Conservation (phyloP, 2,113 vertebrate species). For the Cynopterus brachyotis region DNA sequence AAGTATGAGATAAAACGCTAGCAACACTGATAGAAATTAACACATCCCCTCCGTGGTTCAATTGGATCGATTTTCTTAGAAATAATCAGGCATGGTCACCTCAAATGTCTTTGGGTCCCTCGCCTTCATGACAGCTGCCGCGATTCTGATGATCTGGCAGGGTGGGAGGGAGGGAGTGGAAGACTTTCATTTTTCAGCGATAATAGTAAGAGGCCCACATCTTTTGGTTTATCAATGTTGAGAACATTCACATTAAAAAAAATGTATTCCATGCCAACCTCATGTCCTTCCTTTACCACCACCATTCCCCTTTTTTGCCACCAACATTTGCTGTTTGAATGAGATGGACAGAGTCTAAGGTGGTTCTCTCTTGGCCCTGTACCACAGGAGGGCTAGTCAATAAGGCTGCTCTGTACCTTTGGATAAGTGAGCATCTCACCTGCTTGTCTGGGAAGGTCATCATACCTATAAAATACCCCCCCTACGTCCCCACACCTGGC, state of each 20-base stretch:
- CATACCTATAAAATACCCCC: background rate
- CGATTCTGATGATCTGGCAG: background rate
- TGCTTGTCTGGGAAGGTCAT: background rate
- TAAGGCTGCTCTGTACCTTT: background rate
- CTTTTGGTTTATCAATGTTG: slow-evolving; percentile 34
- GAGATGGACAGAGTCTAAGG: background rate
- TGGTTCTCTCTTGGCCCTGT: fast-evolving
- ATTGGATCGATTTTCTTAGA: background rate
- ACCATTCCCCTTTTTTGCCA: fast-evolving
- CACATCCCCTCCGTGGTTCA: background rate
- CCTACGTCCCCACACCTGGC: background rate
- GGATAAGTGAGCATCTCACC: background rate
- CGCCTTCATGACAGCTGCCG: background rate
- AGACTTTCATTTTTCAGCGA: background rate
- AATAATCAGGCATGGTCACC: background rate
- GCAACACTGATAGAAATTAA: background rate
- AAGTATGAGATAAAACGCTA: background rate
- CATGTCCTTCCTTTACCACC: background rate
- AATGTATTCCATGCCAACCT: background rate
- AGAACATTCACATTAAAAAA: slow-evolving; percentile 16
- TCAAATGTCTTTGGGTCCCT: background rate
- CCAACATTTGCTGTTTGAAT: background rate
- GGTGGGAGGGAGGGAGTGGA: background rate
- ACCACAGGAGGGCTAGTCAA: background rate
- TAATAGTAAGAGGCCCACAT: slow-evolving; percentile 8